Evolutionary conservation across 2,113 vertebrate genomes (phyloP), one percentile per base, ranked within the genome.

Genomic region (Marmota monax): DNA sequence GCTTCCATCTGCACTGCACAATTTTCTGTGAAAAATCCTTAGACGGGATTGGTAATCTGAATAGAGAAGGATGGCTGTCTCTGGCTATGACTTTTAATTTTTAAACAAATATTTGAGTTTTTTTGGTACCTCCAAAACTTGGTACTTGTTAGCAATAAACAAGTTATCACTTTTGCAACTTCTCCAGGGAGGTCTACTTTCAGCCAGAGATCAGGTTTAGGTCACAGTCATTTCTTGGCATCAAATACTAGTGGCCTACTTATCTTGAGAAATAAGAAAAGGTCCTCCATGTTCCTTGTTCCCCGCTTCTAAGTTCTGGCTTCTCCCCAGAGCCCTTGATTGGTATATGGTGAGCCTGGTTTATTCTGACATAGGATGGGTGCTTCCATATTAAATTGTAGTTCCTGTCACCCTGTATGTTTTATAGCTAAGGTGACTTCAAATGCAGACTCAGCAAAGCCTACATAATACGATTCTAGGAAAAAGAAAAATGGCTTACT

Each of bases 371-470:
- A 67, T 37, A 56, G 34, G 51, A 77, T 27, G 34, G 48, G 72
- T 51, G 22, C 29, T 82, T 51, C 58, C 65, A 73, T 42, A 42
- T 70, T 90, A 45, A 53, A 74, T 93, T 76, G 20, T 56, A 65
- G 69, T n/a, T 53, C 69, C 25, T 51, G 7, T 67, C 37, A 37
- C 53, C 13, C 61, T 90, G 3, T 17, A 29, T 73, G 53, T 90
- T 84, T 90, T 42, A 73, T 18, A 69, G 67, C 39, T 22, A 65
- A 92, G 42, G 73, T 10, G 45, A 92, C 32, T 94, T 93, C 73
- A 61, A 90, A 88, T 94, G 88, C 48, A 72, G 32, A 69, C 37
- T 29, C 78, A 58, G 16, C 69, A 83, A 78, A 97, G n/a, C 6
- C 79, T 91, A 76, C 70, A 73, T 18, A 63, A 51, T 61, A 73